Percentiles rank a stretch among this genome's conserved stretches.
Conservation (phyloP, 2,797 vertebrate species). For the Chaetodon trifasciatus region DNA sequence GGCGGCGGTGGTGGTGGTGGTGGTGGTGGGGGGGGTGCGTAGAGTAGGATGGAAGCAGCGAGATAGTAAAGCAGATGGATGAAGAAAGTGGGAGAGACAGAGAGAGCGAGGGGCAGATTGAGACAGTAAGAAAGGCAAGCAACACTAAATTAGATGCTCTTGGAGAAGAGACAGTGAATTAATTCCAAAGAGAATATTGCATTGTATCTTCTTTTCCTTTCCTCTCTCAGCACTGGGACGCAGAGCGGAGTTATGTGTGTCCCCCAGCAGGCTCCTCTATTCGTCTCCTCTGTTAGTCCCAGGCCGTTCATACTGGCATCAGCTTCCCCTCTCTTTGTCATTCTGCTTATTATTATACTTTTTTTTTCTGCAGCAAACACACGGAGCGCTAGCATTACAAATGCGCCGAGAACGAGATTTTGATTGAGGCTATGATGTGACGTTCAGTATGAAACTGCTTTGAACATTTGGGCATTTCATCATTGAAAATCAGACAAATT, state of each 20-base stretch:
- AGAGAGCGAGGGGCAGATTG: conserved; percentile 61
- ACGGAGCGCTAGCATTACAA: conserved; percentile 33
- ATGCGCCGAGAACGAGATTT: conserved; percentile 29
- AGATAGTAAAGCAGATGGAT: conserved; percentile 73
- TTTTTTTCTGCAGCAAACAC: conserved; percentile 31
- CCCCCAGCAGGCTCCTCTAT: conserved; percentile 70
- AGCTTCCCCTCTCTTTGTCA: conserved; percentile 42
- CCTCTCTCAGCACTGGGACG: conserved; percentile 68
- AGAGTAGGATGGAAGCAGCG: conserved; percentile 41
- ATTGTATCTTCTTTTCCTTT: conserved; percentile 73
- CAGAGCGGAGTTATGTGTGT: conserved; percentile 70
- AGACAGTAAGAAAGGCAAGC: conserved; percentile 72
- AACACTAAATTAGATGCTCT: conserved; percentile 83
- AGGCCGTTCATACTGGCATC: conserved; percentile 59
- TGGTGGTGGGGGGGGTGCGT: neutral
- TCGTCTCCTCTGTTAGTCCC: conserved; percentile 61
- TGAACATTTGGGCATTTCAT: conserved; percentile 20
- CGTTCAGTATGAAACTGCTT: conserved; percentile 30
- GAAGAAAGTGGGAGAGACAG: conserved; percentile 63
- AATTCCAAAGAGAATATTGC: conserved; percentile 87
- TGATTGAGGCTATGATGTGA: conserved; percentile 38
- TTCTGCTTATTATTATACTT: conserved; percentile 53
- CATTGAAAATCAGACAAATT: conserved; percentile 27
- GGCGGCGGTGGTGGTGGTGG: neutral
- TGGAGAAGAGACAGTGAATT: conserved; percentile 80